phyloP scores from a whole-genome alignment of 2,113 vertebrate genomes.

The Raja brachyura region DNA sequence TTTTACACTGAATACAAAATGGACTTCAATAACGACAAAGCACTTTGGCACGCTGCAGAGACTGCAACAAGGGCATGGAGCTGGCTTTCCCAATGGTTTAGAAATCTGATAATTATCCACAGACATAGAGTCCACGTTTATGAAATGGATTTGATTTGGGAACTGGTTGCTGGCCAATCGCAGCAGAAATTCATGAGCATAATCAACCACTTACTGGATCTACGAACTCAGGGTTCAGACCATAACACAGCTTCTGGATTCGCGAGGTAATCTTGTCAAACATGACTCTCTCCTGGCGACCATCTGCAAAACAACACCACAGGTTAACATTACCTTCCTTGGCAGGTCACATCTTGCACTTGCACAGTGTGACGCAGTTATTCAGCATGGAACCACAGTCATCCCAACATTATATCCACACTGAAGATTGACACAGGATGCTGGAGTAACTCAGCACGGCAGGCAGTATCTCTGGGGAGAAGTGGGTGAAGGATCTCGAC shows the following conservation, averaged over 20 bases:
- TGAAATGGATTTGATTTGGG: not conserved
- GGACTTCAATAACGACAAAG: not conserved
- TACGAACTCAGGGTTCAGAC: slow-evolving; percentile 87
- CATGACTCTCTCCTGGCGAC: slow-evolving; percentile 82
- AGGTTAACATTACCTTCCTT: too few species aligned
- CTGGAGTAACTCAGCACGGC: too few species aligned
- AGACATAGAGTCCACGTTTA: not conserved
- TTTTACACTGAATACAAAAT: not conserved
- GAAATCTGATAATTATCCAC: not conserved
- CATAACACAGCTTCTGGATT: slow-evolving; percentile 94
- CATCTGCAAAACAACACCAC: slow-evolving; percentile 59
- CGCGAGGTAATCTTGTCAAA: slow-evolving; percentile 96
- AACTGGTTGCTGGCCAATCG: not conserved
- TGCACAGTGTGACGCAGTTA: too few species aligned
- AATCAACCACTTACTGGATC: slow-evolving; percentile 74
- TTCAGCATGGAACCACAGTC: too few species aligned
- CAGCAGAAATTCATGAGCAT: not conserved
- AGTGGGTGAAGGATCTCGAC: too few species aligned
- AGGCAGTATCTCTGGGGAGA: too few species aligned
- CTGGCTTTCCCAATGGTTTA: not conserved
- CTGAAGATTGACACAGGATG: too few species aligned
- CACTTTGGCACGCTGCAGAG: not conserved
- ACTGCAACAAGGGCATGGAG: not conserved
- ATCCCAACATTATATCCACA: too few species aligned
- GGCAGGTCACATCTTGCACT: too few species aligned